Evolutionary conservation across 1,140 invertebrate genomes (phyloP), one percentile per base, ranked within the genome.

Genomic region (Harlomillsia oculata): DNA sequence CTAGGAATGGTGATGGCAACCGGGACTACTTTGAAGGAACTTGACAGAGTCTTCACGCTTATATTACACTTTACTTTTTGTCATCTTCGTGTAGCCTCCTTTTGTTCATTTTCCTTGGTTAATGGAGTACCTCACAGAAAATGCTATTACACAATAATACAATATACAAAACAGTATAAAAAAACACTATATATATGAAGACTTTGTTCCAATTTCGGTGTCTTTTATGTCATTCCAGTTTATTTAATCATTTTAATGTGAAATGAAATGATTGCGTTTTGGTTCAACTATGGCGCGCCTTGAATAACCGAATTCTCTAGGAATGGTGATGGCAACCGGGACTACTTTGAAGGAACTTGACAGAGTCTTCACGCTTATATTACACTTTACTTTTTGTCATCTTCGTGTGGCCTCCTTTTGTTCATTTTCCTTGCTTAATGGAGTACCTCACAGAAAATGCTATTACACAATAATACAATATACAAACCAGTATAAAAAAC

Each of bases 221-320:
- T n/a, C n/a, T n/a, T n/a, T n/a, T n/a, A n/a, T n/a, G n/a, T n/a
- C n/a, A n/a, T n/a, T n/a, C n/a, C n/a, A n/a, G n/a, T n/a, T n/a
- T n/a, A n/a, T n/a, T n/a, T n/a, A n/a, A n/a, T n/a, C n/a, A n/a
- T n/a, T n/a, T n/a, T n/a, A n/a, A n/a, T n/a, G n/a, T n/a, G n/a
- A n/a, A n/a, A n/a, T n/a, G n/a, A n/a, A n/a, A n/a, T n/a, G n/a
- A n/a, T n/a, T n/a, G n/a, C n/a, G n/a, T n/a, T n/a, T n/a, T n/a
- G n/a, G n/a, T n/a, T n/a, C n/a, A n/a, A n/a, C n/a, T n/a, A n/a
- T 63, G 61, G 59, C 61, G 60, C 60, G 43, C 32, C 55, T 60
- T 53, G 53, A 53, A 58, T 62, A 58, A 59, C 51, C 45, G 52
- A 62, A 58, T 62, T 57, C 56, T 44, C 32, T 43, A 53, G 29